phyloP scores from a whole-genome alignment of 2,113 vertebrate species.

The Protobothrops mucrosquamatus region DNA sequence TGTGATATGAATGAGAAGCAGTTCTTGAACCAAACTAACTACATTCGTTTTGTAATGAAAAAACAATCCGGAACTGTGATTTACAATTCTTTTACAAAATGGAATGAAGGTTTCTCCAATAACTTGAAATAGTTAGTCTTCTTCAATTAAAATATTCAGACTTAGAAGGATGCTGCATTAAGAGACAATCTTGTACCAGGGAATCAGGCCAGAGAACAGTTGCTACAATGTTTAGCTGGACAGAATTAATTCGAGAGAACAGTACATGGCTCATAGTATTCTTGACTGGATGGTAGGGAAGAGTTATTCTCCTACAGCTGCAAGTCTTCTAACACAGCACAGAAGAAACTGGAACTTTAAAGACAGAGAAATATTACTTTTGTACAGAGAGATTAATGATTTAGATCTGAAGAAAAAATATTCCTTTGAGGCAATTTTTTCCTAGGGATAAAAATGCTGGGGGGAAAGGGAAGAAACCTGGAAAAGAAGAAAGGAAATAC shows the following conservation, averaged over 20 bases:
- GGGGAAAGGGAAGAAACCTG: background rate
- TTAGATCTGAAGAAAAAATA: background rate
- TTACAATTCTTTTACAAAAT: background rate
- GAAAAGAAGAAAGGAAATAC: background rate
- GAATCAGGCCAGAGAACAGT: background rate
- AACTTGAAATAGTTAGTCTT: background rate
- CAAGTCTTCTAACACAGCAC: background rate
- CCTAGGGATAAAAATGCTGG: background rate
- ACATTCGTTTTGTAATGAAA: background rate
- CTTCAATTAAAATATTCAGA: background rate
- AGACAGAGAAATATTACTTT: background rate
- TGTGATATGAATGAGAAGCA: background rate
- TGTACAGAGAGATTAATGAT: background rate
- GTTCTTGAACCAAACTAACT: background rate
- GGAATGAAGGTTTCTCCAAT: background rate
- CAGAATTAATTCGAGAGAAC: background rate
- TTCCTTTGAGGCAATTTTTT: background rate
- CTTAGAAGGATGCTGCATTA: background rate
- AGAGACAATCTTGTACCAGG: background rate
- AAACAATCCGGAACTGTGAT: background rate
- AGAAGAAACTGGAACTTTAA: background rate
- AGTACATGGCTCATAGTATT: background rate
- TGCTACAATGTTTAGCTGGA: background rate
- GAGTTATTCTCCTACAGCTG: background rate
- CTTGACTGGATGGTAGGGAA: background rate